Evolutionary conservation across 53 echinoderm and acorn worm genomes (phyloP), one percentile per base, ranked within the genome.

Genomic region (Patiria pectinifera): DNA sequence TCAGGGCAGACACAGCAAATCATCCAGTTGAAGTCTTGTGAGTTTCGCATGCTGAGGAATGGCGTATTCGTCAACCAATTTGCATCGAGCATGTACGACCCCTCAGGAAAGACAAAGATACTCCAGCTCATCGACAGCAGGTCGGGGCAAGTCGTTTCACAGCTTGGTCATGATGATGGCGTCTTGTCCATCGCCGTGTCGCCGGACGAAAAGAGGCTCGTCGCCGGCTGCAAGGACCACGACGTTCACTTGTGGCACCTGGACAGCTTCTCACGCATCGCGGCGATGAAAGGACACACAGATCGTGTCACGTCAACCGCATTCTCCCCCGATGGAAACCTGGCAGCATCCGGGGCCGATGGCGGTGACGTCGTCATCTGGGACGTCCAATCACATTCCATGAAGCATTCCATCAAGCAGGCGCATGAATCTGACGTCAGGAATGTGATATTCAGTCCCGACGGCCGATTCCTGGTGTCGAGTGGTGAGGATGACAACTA

Each of bases 41-140:
- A 47, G 45, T 23, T 92, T 11, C 85, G 45, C 62, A 92, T 92
- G 92, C 86, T 92, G 11, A 47, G 60, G 15, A 48, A 21, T n/a
- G 92, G 92, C 46, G 48, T 63, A 14, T 85, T 85, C 85, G 62
- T 92, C 45, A 92, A 92, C 75, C 92, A 92, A 26, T 78, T 18
- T 19, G n/a, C 11, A 24, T 16, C 9, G 8, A 46, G 48, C 48
- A 85, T 92, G 92, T 92, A 85, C 25, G 92, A 92, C 74, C 76
- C 45, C 47, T 78, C 92, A 1, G 92, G 92, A 11, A 85, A 85
- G 79, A 92, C 78, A 10, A 85, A 63, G 83, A 79, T 92, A 44
- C 78, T 92, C 6, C 92, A 92, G 48, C 78, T 92, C 26, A 79
- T 92, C 44, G 62, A 66, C 25, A 23, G 85, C 45, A 19, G 61